Percentiles rank a stretch among this genome's conserved stretches.
These are phyloP conservation scores for Hypanus sabinus DNA, from an alignment of 2,113 vertebrate genomes.

Conservation along the genomic window DNA sequence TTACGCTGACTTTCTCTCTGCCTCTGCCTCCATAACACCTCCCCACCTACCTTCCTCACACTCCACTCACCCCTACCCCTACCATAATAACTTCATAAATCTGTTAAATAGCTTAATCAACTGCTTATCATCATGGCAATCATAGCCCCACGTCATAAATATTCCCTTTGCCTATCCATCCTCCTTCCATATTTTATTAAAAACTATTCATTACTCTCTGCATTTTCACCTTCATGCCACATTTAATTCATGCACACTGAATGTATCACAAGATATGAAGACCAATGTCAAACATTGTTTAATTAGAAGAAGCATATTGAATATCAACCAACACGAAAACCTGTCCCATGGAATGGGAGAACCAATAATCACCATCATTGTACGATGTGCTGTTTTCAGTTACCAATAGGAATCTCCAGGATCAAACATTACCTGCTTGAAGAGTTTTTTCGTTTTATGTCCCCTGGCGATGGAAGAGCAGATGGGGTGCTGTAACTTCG, in stretches of 20 bases:
- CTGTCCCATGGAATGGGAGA: too few relatives aligned
- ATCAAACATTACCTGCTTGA: slow-evolving; percentile 65
- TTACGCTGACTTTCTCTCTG: too few relatives aligned
- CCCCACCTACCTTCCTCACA: too few relatives aligned
- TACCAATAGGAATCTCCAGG: not conserved
- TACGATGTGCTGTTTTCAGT: not conserved
- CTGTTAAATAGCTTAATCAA: too few relatives aligned
- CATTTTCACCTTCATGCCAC: not conserved
- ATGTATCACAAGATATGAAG: not conserved
- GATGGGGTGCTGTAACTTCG: slow-evolving; percentile 84
- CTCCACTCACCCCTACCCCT: too few relatives aligned
- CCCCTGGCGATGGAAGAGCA: slow-evolving; percentile 68
- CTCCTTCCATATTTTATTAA: too few relatives aligned
- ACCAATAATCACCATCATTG: too few relatives aligned
- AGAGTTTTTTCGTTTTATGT: slow-evolving; percentile 69
- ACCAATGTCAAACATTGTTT: not conserved
- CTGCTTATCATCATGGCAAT: too few relatives aligned
- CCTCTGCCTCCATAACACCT: too few relatives aligned
- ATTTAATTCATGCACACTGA: not conserved
- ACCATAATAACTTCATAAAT: too few relatives aligned
- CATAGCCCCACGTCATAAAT: too few relatives aligned
- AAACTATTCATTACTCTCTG: not conserved
- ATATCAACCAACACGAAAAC: not conserved
- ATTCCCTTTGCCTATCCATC: too few relatives aligned
- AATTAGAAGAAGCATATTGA: not conserved